Evolutionary conservation across 2,113 vertebrate species (phyloP), one percentile per base, ranked within the genome.

Genomic region (Centrocercus urophasianus): DNA sequence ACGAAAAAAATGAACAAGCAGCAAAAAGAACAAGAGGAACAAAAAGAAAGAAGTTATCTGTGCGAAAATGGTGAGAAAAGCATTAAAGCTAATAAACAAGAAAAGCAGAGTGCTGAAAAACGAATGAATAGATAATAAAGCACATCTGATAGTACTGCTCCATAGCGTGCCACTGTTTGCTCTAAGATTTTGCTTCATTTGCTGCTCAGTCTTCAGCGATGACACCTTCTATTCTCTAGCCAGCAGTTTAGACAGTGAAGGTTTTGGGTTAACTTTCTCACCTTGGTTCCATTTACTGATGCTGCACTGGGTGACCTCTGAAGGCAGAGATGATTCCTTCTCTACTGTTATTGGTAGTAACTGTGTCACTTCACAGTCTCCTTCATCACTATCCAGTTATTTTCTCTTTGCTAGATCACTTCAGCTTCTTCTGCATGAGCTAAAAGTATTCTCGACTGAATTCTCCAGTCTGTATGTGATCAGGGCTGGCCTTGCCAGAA

Each of bases 361-460:
- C 40, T 13, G 6, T 4, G 0, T 80, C 60, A 71, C 54, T 91
- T 80, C 43, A 79, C 48, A 83, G 22, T 76, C 65, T 28, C 19
- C 45, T 74, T 88, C 76, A 45, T 94, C 12, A 36, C 88, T 87
- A 76, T 66, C 50, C 70, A n/a, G 30, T 79, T 87, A 27, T 91
- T 60, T 94, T 83, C 67, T 86, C 42, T 87, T 42, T 67, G 19
- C 42, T 91, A 10, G 7, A 2, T 91, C 82, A 56, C 83, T 94
- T 91, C 78, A 80, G 67, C 38, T 77, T 94, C 60, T 1, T 1
- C 45, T 85, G 47, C 67, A 34, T 71, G 85, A 63, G 36, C 64
- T 88, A 89, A 83, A 91, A 95, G 71, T 85, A 69, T 66, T 87
- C 54, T 11, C 34, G 32, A 54, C 17, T 91, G 48, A 89, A 85